phyloP scores from a whole-genome alignment of 2,888 invertebrate species.

The Ellobium chinense region DNA sequence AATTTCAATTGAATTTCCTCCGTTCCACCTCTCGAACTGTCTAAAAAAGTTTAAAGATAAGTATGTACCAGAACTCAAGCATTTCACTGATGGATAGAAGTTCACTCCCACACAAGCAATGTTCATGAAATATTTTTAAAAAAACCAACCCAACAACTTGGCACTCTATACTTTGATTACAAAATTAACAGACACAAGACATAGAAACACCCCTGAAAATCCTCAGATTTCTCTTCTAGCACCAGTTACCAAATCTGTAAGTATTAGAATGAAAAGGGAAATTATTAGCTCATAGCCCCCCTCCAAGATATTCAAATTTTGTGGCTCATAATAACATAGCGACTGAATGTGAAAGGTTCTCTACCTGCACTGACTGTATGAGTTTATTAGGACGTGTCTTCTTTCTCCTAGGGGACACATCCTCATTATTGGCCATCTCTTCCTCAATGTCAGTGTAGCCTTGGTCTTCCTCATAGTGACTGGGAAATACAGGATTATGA shows the following conservation, averaged over 20 bases:
- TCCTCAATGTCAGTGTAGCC: background rate
- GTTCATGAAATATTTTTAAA: too few relatives aligned
- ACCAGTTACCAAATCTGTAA: background rate
- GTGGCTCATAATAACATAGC: background rate
- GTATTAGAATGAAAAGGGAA: background rate
- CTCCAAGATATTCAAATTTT: background rate
- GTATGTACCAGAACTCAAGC: too few relatives aligned
- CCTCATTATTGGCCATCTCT: background rate
- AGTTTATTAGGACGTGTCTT: slow-evolving; percentile 11
- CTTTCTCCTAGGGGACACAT: background rate
- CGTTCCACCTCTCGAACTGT: too few relatives aligned
- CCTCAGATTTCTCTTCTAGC: background rate
- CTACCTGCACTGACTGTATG: slow-evolving; percentile 20
- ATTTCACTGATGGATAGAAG: too few relatives aligned
- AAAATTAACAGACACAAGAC: too few relatives aligned
- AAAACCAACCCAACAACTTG: too few relatives aligned
- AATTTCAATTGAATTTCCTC: too few relatives aligned
- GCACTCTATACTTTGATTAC: too few relatives aligned
- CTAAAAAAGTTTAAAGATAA: too few relatives aligned
- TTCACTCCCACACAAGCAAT: too few relatives aligned
- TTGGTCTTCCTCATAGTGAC: background rate
- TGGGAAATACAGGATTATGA: too few relatives aligned
- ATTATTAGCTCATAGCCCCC: background rate
- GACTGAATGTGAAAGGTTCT: background rate
- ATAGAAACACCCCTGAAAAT: too few relatives aligned